phyloP scores from a whole-genome alignment of 2,888 invertebrate species.

The Chymomyza amoena region DNA sequence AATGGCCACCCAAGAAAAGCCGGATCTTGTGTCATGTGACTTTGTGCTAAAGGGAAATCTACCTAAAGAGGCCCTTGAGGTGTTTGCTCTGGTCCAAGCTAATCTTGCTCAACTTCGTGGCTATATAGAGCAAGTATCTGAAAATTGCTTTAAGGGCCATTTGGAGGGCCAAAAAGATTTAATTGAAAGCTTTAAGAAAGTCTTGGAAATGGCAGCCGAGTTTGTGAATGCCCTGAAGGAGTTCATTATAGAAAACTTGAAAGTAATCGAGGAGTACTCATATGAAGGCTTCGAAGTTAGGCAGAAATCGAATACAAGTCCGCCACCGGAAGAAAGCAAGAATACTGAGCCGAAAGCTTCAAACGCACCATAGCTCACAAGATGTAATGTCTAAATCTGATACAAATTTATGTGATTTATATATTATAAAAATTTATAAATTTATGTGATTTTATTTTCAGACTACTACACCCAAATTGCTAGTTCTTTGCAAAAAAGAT shows the following conservation, averaged over 20 bases:
- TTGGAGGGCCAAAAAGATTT: conserved; percentile 50
- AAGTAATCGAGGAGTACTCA: conserved; percentile 39
- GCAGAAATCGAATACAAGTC: neutral
- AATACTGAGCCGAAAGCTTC: too few relatives aligned
- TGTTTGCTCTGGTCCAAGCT: conserved; percentile 50
- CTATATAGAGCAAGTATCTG: conserved; percentile 35
- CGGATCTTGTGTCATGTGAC: conserved; percentile 34
- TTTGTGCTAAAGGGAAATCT: conserved; percentile 40
- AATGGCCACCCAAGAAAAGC: too few relatives aligned
- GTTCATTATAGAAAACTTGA: conserved; percentile 45
- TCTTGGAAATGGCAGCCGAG: conserved; percentile 42
- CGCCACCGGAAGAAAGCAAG: too few relatives aligned
- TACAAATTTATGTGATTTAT: too few relatives aligned
- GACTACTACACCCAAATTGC: too few relatives aligned
- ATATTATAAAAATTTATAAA: too few relatives aligned
- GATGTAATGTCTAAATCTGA: too few relatives aligned
- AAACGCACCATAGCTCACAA: too few relatives aligned
- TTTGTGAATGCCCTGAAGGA: conserved; percentile 51
- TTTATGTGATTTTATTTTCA: too few relatives aligned
- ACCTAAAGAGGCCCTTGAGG: conserved; percentile 46
- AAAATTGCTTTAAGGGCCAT: conserved; percentile 35
- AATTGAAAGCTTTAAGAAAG: conserved; percentile 49
- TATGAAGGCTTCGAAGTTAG: conserved; percentile 45
- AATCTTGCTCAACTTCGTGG: conserved; percentile 43
- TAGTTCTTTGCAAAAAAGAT: too few relatives aligned